Base-by-base conservation (phyloP, 2,797 vertebrate genomes). In the Gobio occitaniae region DNA sequence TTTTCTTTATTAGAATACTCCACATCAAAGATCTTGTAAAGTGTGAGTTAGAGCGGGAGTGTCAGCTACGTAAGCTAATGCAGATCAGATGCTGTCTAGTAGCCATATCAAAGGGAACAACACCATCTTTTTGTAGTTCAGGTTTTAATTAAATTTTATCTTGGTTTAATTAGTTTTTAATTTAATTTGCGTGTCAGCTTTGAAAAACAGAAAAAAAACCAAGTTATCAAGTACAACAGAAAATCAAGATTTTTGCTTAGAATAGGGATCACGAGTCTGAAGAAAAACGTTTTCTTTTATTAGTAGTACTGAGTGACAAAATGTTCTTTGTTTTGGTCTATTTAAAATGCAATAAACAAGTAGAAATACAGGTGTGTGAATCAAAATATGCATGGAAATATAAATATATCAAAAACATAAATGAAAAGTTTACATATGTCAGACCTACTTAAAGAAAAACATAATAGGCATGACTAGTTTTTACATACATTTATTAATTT, bases 31-130 rank as follows among this genome's bases (percentile, higher is more conserved):
- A 83, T 83, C 38, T 69, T 25, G 50, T 75, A 66, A 56, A 74
- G 77, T 78, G 38, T 47, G 85, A 59, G 75, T 84, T 87, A 78
- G 70, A 83, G 74, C 59, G 78, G 84, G 72, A 84, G 70, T 78
- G 80, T 86, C 74, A 77, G 70, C 83, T 68, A 44, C 32, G 52
- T 76, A 54, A 84, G 80, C 71, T 88, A 86, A 88, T 88, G 70
- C 66, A 86, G 83, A 88, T 88, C 86, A 89, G 70, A 85, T 12
- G 74, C 48, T 36, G 63, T 83, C 80, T 88, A 85, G 81, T 86
- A 86, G 87, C 80, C 86, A 85, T 86, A 88, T 89, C 86, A 89
- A 89, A 89, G 82, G 44, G 78, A 89, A 85, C 81, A 69, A 86
- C 84, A 84, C 82, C 85, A 85, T 80, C 85, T 86, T 83, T 85